phyloP scores from a whole-genome alignment of 1,140 invertebrate genomes.

The Nomia melanderi region DNA sequence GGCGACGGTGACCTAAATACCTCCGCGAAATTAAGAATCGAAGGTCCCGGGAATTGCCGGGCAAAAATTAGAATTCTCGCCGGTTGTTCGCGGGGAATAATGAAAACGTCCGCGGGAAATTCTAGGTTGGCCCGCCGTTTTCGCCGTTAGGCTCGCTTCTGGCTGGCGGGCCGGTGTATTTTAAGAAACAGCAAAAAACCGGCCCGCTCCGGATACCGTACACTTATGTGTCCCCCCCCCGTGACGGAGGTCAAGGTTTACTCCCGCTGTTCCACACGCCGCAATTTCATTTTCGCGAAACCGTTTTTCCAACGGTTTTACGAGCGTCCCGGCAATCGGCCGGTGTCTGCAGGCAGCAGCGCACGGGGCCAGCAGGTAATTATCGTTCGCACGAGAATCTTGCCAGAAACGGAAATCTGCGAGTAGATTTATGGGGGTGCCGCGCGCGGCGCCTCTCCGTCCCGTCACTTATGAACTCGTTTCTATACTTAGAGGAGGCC shows the following conservation, averaged over 20 bases:
- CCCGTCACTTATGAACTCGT: constrained; percentile 56
- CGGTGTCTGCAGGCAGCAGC: not conserved
- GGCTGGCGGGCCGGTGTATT: constrained; percentile 12
- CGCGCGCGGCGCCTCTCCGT: constrained; percentile 3
- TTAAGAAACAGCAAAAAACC: constrained; percentile 20
- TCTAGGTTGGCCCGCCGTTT: not conserved
- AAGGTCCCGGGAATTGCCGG: too few relatives aligned
- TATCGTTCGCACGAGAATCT: not conserved
- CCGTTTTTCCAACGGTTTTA: constrained; percentile 21
- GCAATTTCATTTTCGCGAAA: constrained; percentile 29
- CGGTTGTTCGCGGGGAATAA: not conserved
- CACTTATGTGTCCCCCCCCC: too few relatives aligned
- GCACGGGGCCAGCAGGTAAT: constrained; percentile 1
- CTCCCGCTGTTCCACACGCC: too few relatives aligned
- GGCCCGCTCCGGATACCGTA: not conserved
- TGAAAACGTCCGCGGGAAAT: not conserved
- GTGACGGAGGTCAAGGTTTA: constrained; percentile 47
- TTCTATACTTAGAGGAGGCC: constrained; percentile 60
- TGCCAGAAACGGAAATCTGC: constrained; percentile 13
- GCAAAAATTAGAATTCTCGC: too few relatives aligned
- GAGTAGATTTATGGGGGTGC: constrained; percentile 17
- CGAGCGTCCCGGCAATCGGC: constrained; percentile 14
- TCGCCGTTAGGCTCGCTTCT: not conserved
- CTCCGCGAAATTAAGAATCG: too few relatives aligned
- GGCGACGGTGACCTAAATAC: too few relatives aligned